A percentile compares a stretch with the other conserved stretches of the same genome.
Conservation (phyloP, 2,888 invertebrate species). For the Andrena camellia region DNA sequence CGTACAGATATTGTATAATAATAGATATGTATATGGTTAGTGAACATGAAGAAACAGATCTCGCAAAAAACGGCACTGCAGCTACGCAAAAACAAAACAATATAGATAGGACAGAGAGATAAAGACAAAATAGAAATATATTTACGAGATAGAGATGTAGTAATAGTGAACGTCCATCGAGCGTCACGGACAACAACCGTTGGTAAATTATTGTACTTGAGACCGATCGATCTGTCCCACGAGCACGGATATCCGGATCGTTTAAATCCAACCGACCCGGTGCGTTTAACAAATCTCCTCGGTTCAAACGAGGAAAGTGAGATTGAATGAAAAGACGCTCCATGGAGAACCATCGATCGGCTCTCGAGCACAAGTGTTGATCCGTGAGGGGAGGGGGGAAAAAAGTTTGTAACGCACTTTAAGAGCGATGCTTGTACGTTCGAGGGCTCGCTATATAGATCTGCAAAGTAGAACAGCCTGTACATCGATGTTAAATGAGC, state of each 20-base stretch:
- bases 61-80: slow-evolving; percentile 67
- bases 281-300: not conserved
- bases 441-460: slow-evolving; percentile 51
- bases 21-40: slow-evolving; percentile 10
- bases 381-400: slow-evolving; percentile 19
- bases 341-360: slow-evolving; percentile 39
- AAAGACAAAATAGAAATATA: slow-evolving; percentile 22
- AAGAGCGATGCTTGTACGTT: slow-evolving; percentile 59
- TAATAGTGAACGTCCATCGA: slow-evolving; percentile 53
- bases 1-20: slow-evolving; percentile 20
- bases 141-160: slow-evolving; percentile 7
- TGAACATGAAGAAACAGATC: slow-evolving; percentile 61
- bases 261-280: not conserved
- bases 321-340: not conserved
- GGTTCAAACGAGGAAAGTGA: not conserved
- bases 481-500: slow-evolving; percentile 52
- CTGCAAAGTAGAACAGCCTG: slow-evolving; percentile 60
- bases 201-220: slow-evolving; percentile 14
- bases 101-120: slow-evolving; percentile 11
- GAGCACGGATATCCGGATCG: not conserved
- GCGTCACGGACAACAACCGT: slow-evolving; percentile 51
- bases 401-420: slow-evolving; percentile 55
- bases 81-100: slow-evolving; percentile 59
- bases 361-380: slow-evolving; percentile 48
- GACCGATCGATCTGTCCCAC: slow-evolving; percentile 27